Evolutionary conservation across 2,797 vertebrate genomes (phyloP).

Genomic region (Lacerta bilineata): DNA sequence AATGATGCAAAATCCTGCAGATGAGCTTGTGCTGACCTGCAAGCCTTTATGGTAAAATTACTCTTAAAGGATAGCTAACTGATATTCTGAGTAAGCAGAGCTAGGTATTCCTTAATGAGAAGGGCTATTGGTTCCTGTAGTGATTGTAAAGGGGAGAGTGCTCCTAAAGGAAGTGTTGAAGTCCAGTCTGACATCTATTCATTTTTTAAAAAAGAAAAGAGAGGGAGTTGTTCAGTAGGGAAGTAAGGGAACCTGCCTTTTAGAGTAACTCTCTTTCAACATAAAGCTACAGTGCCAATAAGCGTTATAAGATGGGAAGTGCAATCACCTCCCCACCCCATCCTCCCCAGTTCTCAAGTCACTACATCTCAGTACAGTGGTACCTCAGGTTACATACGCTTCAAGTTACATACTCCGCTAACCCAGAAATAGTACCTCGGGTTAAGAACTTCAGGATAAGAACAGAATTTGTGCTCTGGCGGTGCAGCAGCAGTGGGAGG

Average conservation of each 20-base stretch:
- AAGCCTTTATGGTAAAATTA: not conserved
- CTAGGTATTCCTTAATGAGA: constrained; percentile 1
- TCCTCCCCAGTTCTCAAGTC: no score
- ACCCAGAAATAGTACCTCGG: no score
- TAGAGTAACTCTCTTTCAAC: not conserved
- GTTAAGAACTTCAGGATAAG: no score
- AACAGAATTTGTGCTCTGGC: no score
- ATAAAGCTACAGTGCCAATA: not conserved
- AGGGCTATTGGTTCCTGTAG: not conserved
- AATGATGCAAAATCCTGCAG: not conserved
- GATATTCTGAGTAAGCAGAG: not conserved
- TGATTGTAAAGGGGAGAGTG: not conserved
- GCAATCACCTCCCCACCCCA: no score
- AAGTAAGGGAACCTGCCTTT: not conserved
- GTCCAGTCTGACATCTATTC: not conserved
- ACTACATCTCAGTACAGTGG: not conserved
- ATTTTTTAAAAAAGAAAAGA: not conserved
- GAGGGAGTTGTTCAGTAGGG: not conserved
- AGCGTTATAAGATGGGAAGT: not conserved
- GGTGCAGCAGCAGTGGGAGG: no score
- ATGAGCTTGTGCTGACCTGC: not conserved
- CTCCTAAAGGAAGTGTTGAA: not conserved
- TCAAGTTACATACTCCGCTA: no score
- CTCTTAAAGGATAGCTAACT: not conserved
- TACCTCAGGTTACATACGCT: no score